Evolutionary conservation across 2,888 invertebrate genomes (phyloP).

Genomic region (Tachina lurida): DNA sequence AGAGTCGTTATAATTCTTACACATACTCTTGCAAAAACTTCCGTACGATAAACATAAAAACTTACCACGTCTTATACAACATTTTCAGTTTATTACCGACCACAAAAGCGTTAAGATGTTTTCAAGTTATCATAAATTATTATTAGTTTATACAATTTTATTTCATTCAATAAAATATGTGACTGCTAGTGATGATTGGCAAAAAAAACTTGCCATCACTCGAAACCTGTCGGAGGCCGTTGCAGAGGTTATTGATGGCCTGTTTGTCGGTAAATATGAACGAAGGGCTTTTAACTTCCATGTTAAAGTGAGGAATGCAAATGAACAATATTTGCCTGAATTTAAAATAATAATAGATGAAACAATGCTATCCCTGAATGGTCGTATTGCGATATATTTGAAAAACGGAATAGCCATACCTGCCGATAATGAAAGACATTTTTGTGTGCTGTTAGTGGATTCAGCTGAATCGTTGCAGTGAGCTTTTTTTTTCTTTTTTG

Average conservation of each 20-base stretch:
- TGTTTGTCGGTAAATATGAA: constrained; percentile 49
- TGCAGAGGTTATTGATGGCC: constrained; percentile 61
- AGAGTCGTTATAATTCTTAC: not conserved
- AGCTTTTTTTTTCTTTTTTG: not conserved
- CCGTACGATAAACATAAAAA: not conserved
- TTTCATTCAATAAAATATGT: not conserved
- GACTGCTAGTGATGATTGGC: constrained; percentile 1
- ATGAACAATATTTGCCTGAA: constrained; percentile 51
- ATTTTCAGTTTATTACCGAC: constrained; percentile 28
- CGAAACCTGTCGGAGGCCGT: constrained; percentile 67
- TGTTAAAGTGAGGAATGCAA: constrained; percentile 46
- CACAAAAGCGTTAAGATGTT: constrained; percentile 46
- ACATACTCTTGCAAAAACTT: not conserved
- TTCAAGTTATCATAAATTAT: not conserved
- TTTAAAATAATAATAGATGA: constrained; percentile 71
- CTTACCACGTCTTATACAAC: constrained; percentile 6
- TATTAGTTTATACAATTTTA: constrained; percentile 29
- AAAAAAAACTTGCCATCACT: constrained; percentile 33
- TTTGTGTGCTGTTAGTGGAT: constrained; percentile 73
- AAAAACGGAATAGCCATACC: constrained; percentile 66
- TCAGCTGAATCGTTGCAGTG: constrained; percentile 68
- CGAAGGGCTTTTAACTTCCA: constrained; percentile 69
- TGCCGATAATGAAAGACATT: constrained; percentile 71
- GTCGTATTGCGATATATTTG: constrained; percentile 65
- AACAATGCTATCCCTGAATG: constrained; percentile 42